These are phyloP conservation scores for Notothenia coriiceps DNA, from an alignment of 2,113 vertebrate species.

Conservation along the genomic window DNA sequence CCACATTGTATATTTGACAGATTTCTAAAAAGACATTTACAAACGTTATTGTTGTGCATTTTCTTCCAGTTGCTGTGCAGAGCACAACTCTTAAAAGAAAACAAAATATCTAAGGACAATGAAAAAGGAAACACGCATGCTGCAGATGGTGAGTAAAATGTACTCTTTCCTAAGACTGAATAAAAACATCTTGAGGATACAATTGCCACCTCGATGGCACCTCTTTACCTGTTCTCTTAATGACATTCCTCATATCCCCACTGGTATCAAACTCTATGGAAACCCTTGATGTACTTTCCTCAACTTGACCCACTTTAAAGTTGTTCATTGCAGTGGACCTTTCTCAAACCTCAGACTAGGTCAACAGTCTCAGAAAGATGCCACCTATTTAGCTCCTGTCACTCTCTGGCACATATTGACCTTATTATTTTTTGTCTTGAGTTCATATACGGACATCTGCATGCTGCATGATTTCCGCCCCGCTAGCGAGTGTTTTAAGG, in stretches of 20 bases:
- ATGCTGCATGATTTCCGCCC: no score
- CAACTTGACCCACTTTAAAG: conserved; percentile 15
- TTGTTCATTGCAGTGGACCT: neutral
- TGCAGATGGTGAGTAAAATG: neutral
- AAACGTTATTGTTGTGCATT: no score
- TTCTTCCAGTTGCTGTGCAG: no score
- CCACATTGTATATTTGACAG: no score
- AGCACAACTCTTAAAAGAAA: neutral
- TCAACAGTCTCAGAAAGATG: neutral
- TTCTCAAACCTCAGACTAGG: neutral
- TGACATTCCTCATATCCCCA: neutral
- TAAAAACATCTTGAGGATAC: neutral
- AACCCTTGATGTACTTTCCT: neutral
- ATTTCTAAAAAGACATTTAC: no score
- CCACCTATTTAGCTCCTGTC: neutral
- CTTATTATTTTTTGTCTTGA: no score
- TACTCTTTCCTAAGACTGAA: neutral
- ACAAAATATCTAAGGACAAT: no score
- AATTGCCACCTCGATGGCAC: no score
- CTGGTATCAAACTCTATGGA: neutral
- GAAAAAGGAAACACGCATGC: neutral
- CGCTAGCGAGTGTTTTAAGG: no score
- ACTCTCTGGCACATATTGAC: neutral
- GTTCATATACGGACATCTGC: no score
- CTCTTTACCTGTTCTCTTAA: neutral